Conservation (phyloP, 2,113 vertebrate genomes). For the Ceyx margarethae region DNA sequence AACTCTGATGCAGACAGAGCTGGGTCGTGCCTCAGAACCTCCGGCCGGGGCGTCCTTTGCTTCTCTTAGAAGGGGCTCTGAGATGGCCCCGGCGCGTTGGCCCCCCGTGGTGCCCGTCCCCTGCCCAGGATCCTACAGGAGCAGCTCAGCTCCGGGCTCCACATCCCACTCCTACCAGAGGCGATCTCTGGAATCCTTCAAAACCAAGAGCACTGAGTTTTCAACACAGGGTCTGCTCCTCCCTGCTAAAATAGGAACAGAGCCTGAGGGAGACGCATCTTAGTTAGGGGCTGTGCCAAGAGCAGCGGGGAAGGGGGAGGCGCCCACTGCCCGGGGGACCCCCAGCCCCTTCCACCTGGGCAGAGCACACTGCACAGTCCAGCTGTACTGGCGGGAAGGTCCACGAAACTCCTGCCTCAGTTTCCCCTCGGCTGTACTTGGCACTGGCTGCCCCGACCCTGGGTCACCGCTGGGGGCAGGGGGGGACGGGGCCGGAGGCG, state of each 20-base stretch:
- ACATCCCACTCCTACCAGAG: background rate
- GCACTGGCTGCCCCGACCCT: background rate
- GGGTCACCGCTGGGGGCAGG: accelerated
- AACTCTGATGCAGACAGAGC: background rate
- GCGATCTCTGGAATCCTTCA: background rate
- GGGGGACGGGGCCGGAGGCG: background rate
- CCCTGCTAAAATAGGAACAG: background rate
- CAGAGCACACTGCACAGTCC: background rate
- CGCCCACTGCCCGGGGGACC: background rate
- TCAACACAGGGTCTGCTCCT: background rate
- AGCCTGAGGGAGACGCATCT: accelerated
- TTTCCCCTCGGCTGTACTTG: background rate
- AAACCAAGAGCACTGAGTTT: background rate
- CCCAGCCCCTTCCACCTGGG: background rate
- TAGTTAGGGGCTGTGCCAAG: background rate
- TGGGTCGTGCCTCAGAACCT: background rate
- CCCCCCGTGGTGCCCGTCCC: accelerated
- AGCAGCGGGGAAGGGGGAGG: background rate
- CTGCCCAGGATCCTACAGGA: background rate
- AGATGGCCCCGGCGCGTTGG: accelerated
- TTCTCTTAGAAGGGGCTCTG: background rate
- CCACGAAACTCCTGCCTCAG: background rate
- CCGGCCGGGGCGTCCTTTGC: accelerated
- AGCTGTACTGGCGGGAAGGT: background rate
- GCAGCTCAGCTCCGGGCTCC: background rate